Base-by-base conservation (phyloP, 2,888 invertebrate species). In the Eristalis pertinax region DNA sequence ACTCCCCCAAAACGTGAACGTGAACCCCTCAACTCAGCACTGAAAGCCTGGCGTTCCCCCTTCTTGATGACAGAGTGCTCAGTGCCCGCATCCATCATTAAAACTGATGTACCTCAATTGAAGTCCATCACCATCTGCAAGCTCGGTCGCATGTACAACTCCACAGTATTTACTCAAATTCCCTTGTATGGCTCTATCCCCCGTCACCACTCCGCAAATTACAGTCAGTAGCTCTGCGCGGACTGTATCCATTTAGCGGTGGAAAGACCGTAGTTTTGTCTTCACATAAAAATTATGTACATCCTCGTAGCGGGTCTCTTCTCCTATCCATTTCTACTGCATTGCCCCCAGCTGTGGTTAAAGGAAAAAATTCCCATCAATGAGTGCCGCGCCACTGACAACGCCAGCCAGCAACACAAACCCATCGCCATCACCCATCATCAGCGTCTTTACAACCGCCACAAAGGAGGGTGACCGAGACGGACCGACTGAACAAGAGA, bases 301-400 rank as follows among this genome's bases (percentile, higher is more conserved):
- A 74, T 62, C 56, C 19, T 68, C 50, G 1, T n/a, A 19, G 19
- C 50, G 50, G 50, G 32, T 41, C 73, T 38, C 19, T 60, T 70
- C 26, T 26, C 22, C 32, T 50, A 73, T 67, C 60, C 67, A 63
- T 63, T 84, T 58, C 69, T 24, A 60, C 64, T 84, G 79, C 75
- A 79, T 56, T 35, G 78, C 62, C 68, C 68, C 73, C 83, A 75
- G 74, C 74, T 75, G 79, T 24, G 79, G 69, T 64, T 62, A 29
- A 70, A 60, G 56, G 56, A 56, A 74, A 22, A 60, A 73, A 80
- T 64, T 68, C 62, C 70, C 56, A 80, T 26, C 68, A 64, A n/a
- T 58, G 41, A 68, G 35, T 65, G n/a, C 69, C 62, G 62, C 26
- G 26, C 24, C 65, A 13, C 38, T 38, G 38, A 13, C 38, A 38